These are phyloP conservation scores for Zaprionus ghesquierei DNA, from an alignment of 1,140 invertebrate species.

Conservation along the genomic window DNA sequence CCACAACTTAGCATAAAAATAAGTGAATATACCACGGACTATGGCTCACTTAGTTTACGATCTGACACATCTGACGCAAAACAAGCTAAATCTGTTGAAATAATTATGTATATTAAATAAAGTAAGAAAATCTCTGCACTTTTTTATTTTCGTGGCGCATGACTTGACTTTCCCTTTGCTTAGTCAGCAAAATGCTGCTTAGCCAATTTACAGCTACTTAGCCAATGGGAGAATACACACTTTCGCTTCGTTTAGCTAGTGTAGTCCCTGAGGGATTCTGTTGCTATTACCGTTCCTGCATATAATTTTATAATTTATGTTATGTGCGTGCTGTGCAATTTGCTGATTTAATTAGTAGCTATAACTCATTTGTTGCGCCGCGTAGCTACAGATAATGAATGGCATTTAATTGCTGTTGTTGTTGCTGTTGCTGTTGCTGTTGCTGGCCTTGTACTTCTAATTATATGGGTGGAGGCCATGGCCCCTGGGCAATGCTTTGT, in stretches of 20 bases:
- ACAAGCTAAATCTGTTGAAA: neutral
- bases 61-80: neutral
- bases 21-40: neutral
- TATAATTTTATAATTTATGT: constrained; percentile 72
- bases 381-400: constrained; percentile 69
- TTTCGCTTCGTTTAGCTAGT: neutral
- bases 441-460: constrained; percentile 35
- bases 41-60: neutral
- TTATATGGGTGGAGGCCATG: constrained; percentile 41
- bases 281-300: neutral
- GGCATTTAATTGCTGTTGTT: constrained; percentile 64
- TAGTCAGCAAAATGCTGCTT: constrained; percentile 20
- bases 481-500: constrained; percentile 12
- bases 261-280: constrained; percentile 27
- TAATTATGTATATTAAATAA: neutral
- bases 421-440: constrained; percentile 32
- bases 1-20: constrained; percentile 9
- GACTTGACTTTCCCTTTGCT: neutral
- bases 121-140: neutral
- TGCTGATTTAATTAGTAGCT: constrained; percentile 76
- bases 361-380: constrained; percentile 70
- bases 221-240: neutral
- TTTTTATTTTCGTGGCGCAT: neutral
- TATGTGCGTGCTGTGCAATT: constrained; percentile 76
- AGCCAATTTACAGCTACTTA: constrained; percentile 19